Evolutionary conservation across 2,888 invertebrate species (phyloP).

Genomic region (Julus scandinavius): DNA sequence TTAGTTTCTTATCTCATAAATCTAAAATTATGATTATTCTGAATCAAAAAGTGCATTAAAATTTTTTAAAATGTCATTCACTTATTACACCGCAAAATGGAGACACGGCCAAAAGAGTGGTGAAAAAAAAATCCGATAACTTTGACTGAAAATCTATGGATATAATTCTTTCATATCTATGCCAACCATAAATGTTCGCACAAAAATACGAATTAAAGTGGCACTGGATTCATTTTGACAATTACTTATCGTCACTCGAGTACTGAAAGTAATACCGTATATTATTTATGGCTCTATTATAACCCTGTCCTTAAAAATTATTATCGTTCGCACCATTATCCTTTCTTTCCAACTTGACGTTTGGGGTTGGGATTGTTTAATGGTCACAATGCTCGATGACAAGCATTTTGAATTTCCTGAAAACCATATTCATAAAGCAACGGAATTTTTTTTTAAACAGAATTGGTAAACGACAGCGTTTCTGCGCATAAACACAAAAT

Average conservation of each 20-base stretch:
- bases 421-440: background rate
- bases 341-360: slow-evolving; percentile 15
- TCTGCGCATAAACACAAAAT: background rate
- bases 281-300: slow-evolving; percentile 30
- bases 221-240: slow-evolving; percentile 28
- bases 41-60: background rate
- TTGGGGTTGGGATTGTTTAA: background rate
- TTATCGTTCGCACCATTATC: slow-evolving; percentile 1
- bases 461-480: background rate
- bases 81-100: background rate
- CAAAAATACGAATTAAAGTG: background rate
- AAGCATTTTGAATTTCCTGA: background rate
- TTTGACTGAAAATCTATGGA: background rate
- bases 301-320: slow-evolving; percentile 30
- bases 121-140: slow-evolving; percentile 1
- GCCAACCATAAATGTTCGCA: background rate
- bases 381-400: slow-evolving; percentile 10
- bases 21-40: background rate
- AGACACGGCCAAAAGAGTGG: background rate
- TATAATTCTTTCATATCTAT: slow-evolving; percentile 3
- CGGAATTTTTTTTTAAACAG: background rate
- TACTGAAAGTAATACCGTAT: background rate
- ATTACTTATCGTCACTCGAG: background rate
- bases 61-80: background rate
- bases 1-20: background rate